Evolutionary conservation across 2,797 vertebrate genomes (phyloP), one percentile per base, ranked within the genome.

Genomic region (Urophycis tenuis): DNA sequence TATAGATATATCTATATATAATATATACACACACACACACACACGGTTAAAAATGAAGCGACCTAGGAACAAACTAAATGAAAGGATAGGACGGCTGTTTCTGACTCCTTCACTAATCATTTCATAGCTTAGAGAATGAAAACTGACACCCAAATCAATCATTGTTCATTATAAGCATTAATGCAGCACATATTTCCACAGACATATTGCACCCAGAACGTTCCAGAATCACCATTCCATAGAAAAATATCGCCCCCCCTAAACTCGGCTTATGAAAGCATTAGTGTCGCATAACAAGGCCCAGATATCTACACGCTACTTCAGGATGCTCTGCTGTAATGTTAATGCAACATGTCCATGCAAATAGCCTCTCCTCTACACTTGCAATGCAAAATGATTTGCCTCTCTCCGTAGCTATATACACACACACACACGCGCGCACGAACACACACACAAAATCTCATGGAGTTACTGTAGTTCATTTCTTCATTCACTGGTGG

Each of bases 201-300:
- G 87, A 87, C 78, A 80, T 78, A 87, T 80, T 88, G 80, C 84
- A 86, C 84, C 74, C 81, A 82, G 81, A 86, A 84, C 72, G 83
- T 81, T 78, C 75, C 53, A 82, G 81, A 83, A 74, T 76, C 81
- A 84, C 74, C 83, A 84, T 79, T 71, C n/a, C 78, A 83, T 90
- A 90, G 78, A 91, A 91, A 91, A 91, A 91, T 91, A 88, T 90
- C 70, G 85, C 81, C 84, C 86, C 86, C 83, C 87, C 82, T 86
- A 85, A 79, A 87, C 77, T 81, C 80, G 85, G 83, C 64, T 77
- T 76, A 75, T 45, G 83, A 83, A 84, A 82, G 79, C 82, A 85
- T 70, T 39, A 77, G 80, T 84, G 75, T 79, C 78, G 49, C 81
- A 81, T 77, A 78, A 81, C 74, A 45, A 77, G 76, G 83, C 76